These are phyloP conservation scores for Melinopterus prodromus DNA, from an alignment of 2,888 invertebrate genomes.

Conservation along the genomic window DNA sequence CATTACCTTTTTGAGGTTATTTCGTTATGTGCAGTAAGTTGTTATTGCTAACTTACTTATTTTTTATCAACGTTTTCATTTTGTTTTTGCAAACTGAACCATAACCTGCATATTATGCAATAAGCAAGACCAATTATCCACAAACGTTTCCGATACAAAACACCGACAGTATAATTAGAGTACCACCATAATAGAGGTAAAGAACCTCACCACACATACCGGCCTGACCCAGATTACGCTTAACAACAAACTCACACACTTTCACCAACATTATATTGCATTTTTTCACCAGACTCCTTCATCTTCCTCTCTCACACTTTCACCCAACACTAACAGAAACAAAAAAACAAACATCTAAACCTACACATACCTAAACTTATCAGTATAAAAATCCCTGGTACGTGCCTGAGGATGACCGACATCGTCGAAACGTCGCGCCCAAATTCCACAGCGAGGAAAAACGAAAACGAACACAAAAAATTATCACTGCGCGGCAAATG, in stretches of 20 bases:
- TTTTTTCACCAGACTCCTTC: not conserved
- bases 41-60: no score
- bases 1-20: no score
- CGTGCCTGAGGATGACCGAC: constrained; percentile 36
- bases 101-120: no score
- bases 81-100: no score
- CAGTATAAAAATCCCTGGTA: constrained; percentile 43
- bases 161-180: not conserved
- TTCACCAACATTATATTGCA: constrained; percentile 7
- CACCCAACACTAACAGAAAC: not conserved
- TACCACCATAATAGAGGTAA: constrained; percentile 4
- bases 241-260: constrained; percentile 5
- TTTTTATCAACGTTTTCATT: no score
- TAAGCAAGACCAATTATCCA: not conserved
- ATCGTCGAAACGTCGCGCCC: not conserved
- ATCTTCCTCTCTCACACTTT: not conserved
- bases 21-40: no score
- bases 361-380: constrained; percentile 41
- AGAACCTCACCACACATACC: not conserved
- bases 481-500: not conserved
- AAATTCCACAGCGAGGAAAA: not conserved
- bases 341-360: not conserved
- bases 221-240: not conserved
- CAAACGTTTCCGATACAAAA: not conserved
- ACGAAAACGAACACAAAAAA: constrained; percentile 14